phyloP scores from a whole-genome alignment of 2,113 vertebrate genomes.

The Corapipo altera region DNA sequence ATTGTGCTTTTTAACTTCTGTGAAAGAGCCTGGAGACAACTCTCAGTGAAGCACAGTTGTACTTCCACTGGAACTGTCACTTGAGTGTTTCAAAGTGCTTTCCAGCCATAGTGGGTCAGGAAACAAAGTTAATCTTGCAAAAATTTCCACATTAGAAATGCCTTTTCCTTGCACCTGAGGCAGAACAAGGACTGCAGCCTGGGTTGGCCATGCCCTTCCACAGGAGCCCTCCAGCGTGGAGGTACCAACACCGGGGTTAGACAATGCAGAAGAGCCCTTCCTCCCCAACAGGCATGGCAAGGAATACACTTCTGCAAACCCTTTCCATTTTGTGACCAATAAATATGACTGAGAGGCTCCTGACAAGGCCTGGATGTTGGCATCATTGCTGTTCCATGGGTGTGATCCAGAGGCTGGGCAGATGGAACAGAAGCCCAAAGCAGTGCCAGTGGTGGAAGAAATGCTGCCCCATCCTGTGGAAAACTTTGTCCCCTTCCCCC shows the following conservation, averaged over 20 bases:
- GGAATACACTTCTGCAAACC: background rate
- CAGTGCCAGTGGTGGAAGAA: background rate
- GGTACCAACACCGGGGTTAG: background rate
- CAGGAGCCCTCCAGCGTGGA: background rate
- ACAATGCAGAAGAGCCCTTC: background rate
- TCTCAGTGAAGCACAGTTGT: background rate
- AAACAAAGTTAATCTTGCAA: background rate
- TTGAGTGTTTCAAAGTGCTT: background rate
- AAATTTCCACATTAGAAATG: background rate
- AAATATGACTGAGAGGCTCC: background rate
- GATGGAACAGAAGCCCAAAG: background rate
- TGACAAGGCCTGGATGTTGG: background rate
- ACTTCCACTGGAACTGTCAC: background rate
- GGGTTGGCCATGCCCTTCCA: background rate
- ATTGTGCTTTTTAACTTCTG: background rate
- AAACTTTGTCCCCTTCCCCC: background rate
- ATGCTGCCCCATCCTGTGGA: rapidly evolving
- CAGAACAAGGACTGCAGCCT: background rate
- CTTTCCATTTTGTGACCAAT: background rate
- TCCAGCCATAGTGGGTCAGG: background rate
- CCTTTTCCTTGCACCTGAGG: background rate
- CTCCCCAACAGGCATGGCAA: background rate
- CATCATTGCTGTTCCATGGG: background rate
- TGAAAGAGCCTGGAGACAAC: background rate
- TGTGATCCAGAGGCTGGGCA: background rate